Conservation (phyloP, 2,797 vertebrate species). For the Danio albolineatus region DNA sequence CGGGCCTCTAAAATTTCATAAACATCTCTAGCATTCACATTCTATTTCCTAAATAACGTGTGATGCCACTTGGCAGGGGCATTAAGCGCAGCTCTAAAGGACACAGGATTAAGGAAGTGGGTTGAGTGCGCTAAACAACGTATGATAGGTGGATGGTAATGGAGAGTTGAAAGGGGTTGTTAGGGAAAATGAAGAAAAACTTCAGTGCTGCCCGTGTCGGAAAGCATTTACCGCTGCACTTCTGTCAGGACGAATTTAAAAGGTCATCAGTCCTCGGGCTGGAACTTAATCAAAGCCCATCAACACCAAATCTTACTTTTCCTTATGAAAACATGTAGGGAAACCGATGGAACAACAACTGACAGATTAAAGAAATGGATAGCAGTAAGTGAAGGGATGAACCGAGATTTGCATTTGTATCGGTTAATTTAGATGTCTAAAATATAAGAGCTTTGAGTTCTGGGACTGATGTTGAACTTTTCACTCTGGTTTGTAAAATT, state of each 20-base stretch:
- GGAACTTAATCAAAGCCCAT: slow-evolving; percentile 62
- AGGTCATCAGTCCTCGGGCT: slow-evolving; percentile 67
- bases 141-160: slow-evolving; percentile 49
- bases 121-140: slow-evolving; percentile 58
- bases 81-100: slow-evolving; percentile 26
- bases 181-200: slow-evolving; percentile 50
- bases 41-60: slow-evolving; percentile 34
- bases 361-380: slow-evolving; percentile 78
- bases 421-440: slow-evolving; percentile 46
- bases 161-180: slow-evolving; percentile 40
- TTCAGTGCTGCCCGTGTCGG: slow-evolving; percentile 58
- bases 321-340: slow-evolving; percentile 74
- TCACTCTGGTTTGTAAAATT: slow-evolving; percentile 66
- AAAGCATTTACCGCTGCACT: slow-evolving; percentile 48
- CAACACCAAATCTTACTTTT: slow-evolving; percentile 71
- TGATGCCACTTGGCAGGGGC: slow-evolving; percentile 47
- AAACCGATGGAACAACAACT: slow-evolving; percentile 68
- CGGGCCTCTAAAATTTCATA: slow-evolving; percentile 43
- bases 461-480: slow-evolving; percentile 60
- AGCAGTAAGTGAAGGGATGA: slow-evolving; percentile 59
- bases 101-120: slow-evolving; percentile 61
- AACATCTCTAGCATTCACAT: slow-evolving; percentile 25
- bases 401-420: slow-evolving; percentile 1
- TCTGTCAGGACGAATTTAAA: slow-evolving; percentile 69
- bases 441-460: slow-evolving; percentile 52